Evolutionary conservation across 2,888 invertebrate genomes (phyloP).

Genomic region (Sarcophaga caerulescens): DNA sequence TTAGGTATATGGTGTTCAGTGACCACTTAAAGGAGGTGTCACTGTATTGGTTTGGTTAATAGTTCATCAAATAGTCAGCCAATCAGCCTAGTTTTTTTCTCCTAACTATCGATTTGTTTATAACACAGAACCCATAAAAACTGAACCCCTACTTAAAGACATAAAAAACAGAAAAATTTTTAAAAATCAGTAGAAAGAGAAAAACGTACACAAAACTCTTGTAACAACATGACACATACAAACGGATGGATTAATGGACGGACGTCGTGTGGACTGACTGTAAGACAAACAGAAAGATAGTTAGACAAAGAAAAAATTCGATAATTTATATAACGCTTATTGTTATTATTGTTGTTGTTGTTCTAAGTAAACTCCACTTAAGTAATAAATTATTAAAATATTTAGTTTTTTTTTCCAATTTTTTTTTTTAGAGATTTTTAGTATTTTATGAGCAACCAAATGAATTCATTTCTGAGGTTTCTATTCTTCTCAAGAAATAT

Average conservation of each 20-base stretch:
- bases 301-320: slow-evolving; percentile 47
- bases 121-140: slow-evolving; percentile 5
- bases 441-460: slow-evolving; percentile 44
- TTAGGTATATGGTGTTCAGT: too few species aligned
- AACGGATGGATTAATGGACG: neutral
- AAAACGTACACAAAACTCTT: too few species aligned
- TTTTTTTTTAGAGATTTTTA: too few species aligned
- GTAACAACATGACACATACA: slow-evolving; percentile 62
- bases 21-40: neutral
- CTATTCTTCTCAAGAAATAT: neutral
- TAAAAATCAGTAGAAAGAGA: slow-evolving; percentile 40
- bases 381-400: slow-evolving; percentile 68
- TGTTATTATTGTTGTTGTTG: slow-evolving; percentile 34
- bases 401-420: slow-evolving; percentile 19
- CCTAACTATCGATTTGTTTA: slow-evolving; percentile 43
- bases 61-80: neutral
- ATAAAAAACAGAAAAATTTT: slow-evolving; percentile 42
- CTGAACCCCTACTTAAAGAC: neutral
- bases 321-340: slow-evolving; percentile 17
- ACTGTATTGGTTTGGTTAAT: neutral
- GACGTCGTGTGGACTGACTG: neutral
- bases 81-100: slow-evolving; percentile 53
- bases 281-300: neutral
- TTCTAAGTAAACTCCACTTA: slow-evolving; percentile 54
- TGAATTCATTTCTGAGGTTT: slow-evolving; percentile 46